Percentiles rank a stretch among this genome's conserved stretches.
Conservation (phyloP, 30 jellyfish, hydroid and myxozoan species). For the Hydra vulgaris region DNA sequence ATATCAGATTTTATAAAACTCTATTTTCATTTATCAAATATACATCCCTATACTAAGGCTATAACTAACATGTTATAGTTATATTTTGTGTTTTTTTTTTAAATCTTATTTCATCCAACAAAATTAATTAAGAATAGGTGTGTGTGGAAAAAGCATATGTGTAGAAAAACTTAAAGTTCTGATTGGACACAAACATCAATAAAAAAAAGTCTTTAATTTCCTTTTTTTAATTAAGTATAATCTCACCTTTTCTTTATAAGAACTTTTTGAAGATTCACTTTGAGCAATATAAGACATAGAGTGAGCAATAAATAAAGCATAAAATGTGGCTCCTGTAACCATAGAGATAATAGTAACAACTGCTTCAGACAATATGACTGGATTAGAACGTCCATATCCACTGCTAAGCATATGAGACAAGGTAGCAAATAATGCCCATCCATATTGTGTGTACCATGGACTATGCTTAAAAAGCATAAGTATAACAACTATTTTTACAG, state of each 20-base stretch:
- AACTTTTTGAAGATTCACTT: slow-evolving; percentile 63
- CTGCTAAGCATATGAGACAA: slow-evolving; percentile 86
- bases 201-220: too few species aligned
- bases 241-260: slow-evolving; percentile 62
- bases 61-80: too few species aligned
- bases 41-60: too few species aligned
- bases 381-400: slow-evolving; percentile 88
- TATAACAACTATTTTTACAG: background rate
- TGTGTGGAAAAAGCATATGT: too few species aligned
- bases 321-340: slow-evolving; percentile 85
- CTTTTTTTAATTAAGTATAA: too few species aligned
- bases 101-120: too few species aligned
- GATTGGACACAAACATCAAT: too few species aligned
- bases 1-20: too few species aligned
- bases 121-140: too few species aligned
- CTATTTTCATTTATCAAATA: too few species aligned
- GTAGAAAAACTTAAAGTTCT: too few species aligned
- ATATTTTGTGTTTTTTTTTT: too few species aligned
- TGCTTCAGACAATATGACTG: slow-evolving; percentile 41
- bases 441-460: slow-evolving; percentile 53
- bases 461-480: slow-evolving; percentile 32
- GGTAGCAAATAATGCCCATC: slow-evolving; percentile 76
- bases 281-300: slow-evolving; percentile 45
- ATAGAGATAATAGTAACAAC: slow-evolving; percentile 53
- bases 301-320: slow-evolving; percentile 81